phyloP scores from a whole-genome alignment of 30 jellyfish, hydroid and myxozoan genomes.

The Catostylus mosaicus region DNA sequence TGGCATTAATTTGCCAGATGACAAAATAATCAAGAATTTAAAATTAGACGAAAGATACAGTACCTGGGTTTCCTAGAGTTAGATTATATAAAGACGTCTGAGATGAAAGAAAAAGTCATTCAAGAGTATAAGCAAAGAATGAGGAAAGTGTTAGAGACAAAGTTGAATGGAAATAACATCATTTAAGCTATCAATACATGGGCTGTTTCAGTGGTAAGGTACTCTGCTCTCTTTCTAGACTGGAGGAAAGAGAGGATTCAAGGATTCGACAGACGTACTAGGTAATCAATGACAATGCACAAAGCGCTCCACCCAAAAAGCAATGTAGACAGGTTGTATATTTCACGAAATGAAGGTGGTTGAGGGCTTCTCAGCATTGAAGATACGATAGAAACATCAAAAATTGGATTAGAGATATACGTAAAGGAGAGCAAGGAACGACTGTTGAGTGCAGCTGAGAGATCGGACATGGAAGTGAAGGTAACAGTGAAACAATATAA shows the following conservation, averaged over 20 bases:
- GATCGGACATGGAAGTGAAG: too few species aligned
- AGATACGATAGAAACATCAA: slow-evolving; percentile 4
- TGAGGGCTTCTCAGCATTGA: neutral
- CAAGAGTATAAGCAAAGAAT: too few species aligned
- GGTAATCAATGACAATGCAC: too few species aligned
- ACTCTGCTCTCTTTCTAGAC: too few species aligned
- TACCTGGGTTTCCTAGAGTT: neutral
- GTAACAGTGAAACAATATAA: neutral
- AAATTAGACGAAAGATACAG: slow-evolving; percentile 16
- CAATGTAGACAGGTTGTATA: neutral
- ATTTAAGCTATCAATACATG: too few species aligned
- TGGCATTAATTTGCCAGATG: slow-evolving; percentile 33
- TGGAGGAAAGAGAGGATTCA: too few species aligned
- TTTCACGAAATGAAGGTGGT: slow-evolving; percentile 4
- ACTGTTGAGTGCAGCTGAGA: too few species aligned
- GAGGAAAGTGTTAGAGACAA: too few species aligned
- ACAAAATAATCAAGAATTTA: slow-evolving; percentile 6
- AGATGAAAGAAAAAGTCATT: neutral
- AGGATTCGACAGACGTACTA: too few species aligned
- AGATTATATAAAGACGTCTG: neutral
- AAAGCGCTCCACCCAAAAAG: too few species aligned
- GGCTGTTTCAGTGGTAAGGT: too few species aligned
- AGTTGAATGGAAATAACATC: too few species aligned
- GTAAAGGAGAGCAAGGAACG: slow-evolving; percentile 1
- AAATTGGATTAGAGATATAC: neutral